Base-by-base conservation (phyloP, 2,888 invertebrate species). In the Galeopsomyia nigrocyanea region DNA sequence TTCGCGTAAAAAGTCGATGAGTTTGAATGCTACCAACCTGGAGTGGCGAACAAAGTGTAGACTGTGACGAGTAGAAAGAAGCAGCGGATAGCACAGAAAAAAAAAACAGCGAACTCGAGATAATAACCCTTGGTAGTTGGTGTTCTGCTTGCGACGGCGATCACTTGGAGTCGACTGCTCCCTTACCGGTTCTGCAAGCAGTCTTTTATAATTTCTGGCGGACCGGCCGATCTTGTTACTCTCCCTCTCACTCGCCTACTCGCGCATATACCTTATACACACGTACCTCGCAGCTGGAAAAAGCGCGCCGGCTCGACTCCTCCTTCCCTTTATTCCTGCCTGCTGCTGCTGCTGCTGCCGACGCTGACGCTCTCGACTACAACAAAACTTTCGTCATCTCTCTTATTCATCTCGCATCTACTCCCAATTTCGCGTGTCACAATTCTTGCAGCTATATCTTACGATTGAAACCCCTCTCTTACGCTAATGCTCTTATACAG, bases 151-250 rank as follows among this genome's bases (percentile, higher is more conserved):
- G 79, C 75, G 70, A 79, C 75, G 70, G 79, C 77, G 78, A 26
- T 26, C 79, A 82, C 81, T 82, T 79, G 81, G 77, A 80, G 79
- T 78, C 79, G 80, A 84, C 84, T 84, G 83, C 78, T 78, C 81
- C 81, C 77, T 80, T 79, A 61, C 78, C 78, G 75, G 75, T 71
- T 68, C 71, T 69, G 65, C 79, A 78, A 75, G 74, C 82, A 80
- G 77, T 82, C 85, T 84, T 84, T 84, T 84, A 84, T 84, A 84
- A 84, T 84, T 83, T 84, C 69, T 39, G 64, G 39, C 55, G 73
- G 62, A 16, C 50, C 61, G 21, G 61, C 16, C 69, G 69, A 69
- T 69, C 65, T 73, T 31, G 55, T 67, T 70, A 53, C 71, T 65
- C 71, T 74, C 74, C 57, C 71, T 71, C 71, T 75, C 69, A 17